phyloP scores from a whole-genome alignment of 2,113 vertebrate genomes.

The Nesospiza acunhae region DNA sequence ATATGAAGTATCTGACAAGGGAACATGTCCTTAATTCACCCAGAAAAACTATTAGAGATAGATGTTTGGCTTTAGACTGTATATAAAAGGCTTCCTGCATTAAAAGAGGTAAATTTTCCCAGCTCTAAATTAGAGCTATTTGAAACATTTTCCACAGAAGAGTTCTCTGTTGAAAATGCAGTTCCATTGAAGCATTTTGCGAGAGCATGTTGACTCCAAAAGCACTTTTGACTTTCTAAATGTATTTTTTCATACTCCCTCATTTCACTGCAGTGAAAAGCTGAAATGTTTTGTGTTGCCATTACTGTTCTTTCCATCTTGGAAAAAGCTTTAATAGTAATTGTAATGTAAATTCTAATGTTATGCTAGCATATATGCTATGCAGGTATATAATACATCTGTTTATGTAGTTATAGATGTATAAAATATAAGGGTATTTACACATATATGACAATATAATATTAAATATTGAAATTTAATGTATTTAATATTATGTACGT shows the following conservation, averaged over 20 bases:
- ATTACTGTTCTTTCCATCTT: background rate
- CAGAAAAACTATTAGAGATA: conserved; percentile 56
- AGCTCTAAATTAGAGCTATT: conserved; percentile 60
- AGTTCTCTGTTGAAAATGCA: conserved; percentile 62
- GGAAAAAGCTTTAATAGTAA: background rate
- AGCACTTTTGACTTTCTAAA: conserved; percentile 51
- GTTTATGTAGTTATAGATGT: background rate
- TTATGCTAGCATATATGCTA: background rate
- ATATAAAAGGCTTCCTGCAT: conserved; percentile 56
- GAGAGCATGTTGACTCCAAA: conserved; percentile 58
- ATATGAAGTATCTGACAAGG: background rate
- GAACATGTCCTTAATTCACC: conserved; percentile 40
- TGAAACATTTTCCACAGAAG: conserved; percentile 58
- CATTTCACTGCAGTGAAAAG: background rate
- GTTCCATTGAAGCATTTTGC: conserved; percentile 58
- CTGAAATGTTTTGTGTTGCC: background rate
- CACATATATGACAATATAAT: background rate
- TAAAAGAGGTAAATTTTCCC: conserved; percentile 50
- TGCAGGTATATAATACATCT: background rate
- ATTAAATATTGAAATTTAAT: background rate
- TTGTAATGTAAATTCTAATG: background rate
- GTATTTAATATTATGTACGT: background rate
- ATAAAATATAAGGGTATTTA: background rate
- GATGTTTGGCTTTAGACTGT: conserved; percentile 45
- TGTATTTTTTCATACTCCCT: conserved; percentile 27